Evolutionary conservation across 2,888 invertebrate species (phyloP), one percentile per base, ranked within the genome.

Genomic region (Coelinius sp.): DNA sequence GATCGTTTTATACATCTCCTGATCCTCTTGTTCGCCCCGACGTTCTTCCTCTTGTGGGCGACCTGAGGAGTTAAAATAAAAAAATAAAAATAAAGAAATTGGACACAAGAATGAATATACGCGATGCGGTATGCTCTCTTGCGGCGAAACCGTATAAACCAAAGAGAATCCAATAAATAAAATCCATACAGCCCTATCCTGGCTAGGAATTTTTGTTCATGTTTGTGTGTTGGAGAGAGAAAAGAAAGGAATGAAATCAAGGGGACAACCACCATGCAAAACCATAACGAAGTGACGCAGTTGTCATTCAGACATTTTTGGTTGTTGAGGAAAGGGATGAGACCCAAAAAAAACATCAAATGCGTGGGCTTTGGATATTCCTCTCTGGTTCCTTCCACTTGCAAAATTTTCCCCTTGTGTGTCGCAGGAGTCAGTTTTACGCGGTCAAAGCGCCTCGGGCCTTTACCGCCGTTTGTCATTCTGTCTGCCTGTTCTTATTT

Each of bases 401-500:
- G 41, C 12, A 41, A n/a, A n/a, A 41, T 41, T n/a, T 41, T n/a
- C 41, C 41, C 41, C n/a, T n/a, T 68, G 77, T 76, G 76, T 84
- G 85, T 85, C 85, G 83, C 84, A 80, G 83, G 83, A 84, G 84
- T 85, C 41, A 82, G 83, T 84, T 41, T 10, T 41, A 41, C 82
- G 80, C 80, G 81, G 78, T 82, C 82, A 81, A 78, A 76, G 78
- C 81, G 76, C 83, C 84, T 80, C 77, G 80, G 82, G 84, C 84
- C 80, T 84, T 10, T 52, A 81, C 80, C 78, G 83, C 83, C 85
- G 85, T 85, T 81, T 83, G 84, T 85, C 85, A 85, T 85, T 81
- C 84, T 85, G 85, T 85, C 85, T 84, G 83, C 84, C 84, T 81
- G 84, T 81, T 82, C 80, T 82, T 83, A 83, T 79, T 82, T 80